Conservation (phyloP, 2,888 invertebrate genomes). For the Pseudococcus longispinus region DNA sequence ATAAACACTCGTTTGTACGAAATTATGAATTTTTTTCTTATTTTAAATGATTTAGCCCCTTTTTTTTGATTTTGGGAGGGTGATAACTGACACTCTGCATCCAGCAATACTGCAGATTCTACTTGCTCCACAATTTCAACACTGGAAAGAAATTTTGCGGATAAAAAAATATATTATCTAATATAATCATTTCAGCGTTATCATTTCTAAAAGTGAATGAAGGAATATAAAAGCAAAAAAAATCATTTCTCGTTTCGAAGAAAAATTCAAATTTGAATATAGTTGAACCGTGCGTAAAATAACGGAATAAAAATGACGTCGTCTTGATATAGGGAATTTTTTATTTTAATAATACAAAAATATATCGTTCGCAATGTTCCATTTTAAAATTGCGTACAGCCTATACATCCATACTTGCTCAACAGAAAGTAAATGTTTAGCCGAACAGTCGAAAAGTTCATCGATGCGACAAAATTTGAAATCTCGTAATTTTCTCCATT, state of each 20-base stretch:
- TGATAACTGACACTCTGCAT: too few species aligned
- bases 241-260: not conserved
- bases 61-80: too few species aligned
- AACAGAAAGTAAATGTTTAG: not conserved
- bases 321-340: not conserved
- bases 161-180: too few species aligned
- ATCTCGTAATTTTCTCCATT: not conserved
- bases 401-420: not conserved
- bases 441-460: not conserved
- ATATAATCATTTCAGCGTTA: not conserved
- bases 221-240: not conserved
- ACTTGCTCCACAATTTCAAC: too few species aligned
- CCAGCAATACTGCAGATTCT: too few species aligned
- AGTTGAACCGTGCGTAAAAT: not conserved
- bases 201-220: not conserved
- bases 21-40: too few species aligned
- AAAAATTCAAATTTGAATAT: not conserved
- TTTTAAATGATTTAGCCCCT: too few species aligned
- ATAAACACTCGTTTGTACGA: too few species aligned
- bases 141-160: too few species aligned
- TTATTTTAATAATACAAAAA: not conserved
- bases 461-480: constrained; percentile 21
- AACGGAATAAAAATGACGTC: not conserved
- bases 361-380: not conserved
- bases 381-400: not conserved